Conservation (phyloP, 2,113 vertebrate genomes). For the Aldabrachelys gigantea region DNA sequence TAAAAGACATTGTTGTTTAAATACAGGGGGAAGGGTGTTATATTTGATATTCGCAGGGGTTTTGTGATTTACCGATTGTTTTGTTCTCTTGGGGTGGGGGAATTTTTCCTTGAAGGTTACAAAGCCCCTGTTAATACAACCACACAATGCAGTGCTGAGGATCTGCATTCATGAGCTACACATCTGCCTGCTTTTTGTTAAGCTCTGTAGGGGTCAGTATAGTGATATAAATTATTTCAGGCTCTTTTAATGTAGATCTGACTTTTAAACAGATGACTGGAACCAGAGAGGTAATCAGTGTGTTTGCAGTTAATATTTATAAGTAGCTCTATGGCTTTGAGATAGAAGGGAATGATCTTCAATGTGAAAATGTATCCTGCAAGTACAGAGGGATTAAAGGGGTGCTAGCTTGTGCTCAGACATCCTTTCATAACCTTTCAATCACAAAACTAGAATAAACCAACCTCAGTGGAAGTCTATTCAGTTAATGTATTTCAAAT, state of each 20-base stretch:
- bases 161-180: conserved; percentile 75
- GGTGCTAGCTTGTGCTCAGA: conserved; percentile 72
- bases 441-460: conserved; percentile 70
- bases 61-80: conserved; percentile 64
- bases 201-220: conserved; percentile 72
- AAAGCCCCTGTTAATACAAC: conserved; percentile 67
- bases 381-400: conserved; percentile 74
- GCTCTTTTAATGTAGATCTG: conserved; percentile 67
- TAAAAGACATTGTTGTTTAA: conserved; percentile 54
- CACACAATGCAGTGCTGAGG: conserved; percentile 65
- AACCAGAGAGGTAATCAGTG: conserved; percentile 75
- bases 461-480: conserved; percentile 72
- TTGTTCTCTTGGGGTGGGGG: conserved; percentile 66
- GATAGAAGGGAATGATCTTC: conserved; percentile 72
- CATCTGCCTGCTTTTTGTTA: conserved; percentile 74
- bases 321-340: conserved; percentile 72
- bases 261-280: conserved; percentile 76
- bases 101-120: conserved; percentile 73
- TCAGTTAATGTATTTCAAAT: conserved; percentile 62
- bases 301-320: conserved; percentile 75
- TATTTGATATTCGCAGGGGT: conserved; percentile 67
- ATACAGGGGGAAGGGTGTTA: not conserved
- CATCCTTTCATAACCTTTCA: conserved; percentile 74
- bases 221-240: conserved; percentile 68
- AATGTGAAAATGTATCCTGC: conserved; percentile 75